Evolutionary conservation across 2,888 invertebrate species (phyloP), one percentile per base, ranked within the genome.

Genomic region (Euproctis similis): DNA sequence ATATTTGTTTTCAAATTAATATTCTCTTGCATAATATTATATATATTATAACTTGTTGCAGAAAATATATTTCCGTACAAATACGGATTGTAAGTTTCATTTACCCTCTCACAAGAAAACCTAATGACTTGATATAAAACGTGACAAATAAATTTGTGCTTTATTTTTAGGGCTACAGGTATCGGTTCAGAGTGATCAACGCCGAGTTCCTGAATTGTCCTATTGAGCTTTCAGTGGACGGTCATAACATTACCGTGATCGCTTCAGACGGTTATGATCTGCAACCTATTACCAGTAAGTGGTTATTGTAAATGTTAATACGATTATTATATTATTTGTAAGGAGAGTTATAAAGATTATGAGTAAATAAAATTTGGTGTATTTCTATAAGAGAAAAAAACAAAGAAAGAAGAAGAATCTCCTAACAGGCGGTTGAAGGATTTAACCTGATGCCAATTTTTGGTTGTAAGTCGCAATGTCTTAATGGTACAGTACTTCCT

Each of bases 121-220:
- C 14, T 16, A 24, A 19, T 19, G 19, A 8, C 19, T 19, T 19
- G 7, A 19, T 1, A 19, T 4, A 19, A 8, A 4, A 4, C 2
- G 5, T 4, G 4, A 5, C 8, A 26, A 19, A 10, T 37, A 26
- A 46, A 38, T 26, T 4, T 8, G 10, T 28, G 29, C 34, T 39
- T 55, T 62, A 42, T 59, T 73, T 59, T 9, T 67, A 91, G 87
- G 92, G 92, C 6, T 87, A 87, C 46, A 87, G 89, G 36, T 94
- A 95, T 61, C 87, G 95, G 30, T 93, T 95, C 53, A 87, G 95
- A 12, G 73, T 94, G 26, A 92, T 95, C 52, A 95, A 94, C 55
- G 93, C 94, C 0, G 95, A 93, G 58, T 93, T 94, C 59, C 85
- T 95, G 22, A 95, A 95, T 66, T 95, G 95, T 46, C 95, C 95